phyloP scores from a whole-genome alignment of 1,140 invertebrate species.

The Heterodera schachtii region DNA sequence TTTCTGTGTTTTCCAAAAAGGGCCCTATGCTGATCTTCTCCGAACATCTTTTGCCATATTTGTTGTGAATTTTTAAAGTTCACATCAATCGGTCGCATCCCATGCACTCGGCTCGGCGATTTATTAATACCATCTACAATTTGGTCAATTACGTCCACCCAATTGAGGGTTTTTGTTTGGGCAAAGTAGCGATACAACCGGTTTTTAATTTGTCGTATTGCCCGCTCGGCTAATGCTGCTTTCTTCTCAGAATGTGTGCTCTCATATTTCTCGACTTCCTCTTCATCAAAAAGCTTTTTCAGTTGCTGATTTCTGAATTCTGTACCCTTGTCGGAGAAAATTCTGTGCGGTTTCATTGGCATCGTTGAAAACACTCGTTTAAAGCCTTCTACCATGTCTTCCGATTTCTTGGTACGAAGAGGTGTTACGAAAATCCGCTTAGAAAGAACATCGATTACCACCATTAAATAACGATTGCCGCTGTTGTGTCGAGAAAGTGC shows the following conservation, averaged over 20 bases:
- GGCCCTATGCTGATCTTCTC: neutral
- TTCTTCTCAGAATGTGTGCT: slow-evolving; percentile 1
- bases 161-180: slow-evolving; percentile 5
- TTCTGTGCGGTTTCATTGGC: slow-evolving; percentile 10
- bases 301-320: slow-evolving; percentile 16
- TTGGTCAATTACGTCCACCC: slow-evolving; percentile 20
- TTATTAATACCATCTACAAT: slow-evolving; percentile 15
- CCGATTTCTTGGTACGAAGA: neutral
- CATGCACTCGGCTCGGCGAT: slow-evolving; percentile 7
- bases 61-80: slow-evolving; percentile 9
- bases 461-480: slow-evolving; percentile 15
- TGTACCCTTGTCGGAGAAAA: slow-evolving; percentile 23
- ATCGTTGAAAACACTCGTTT: slow-evolving; percentile 1
- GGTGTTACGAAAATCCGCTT: slow-evolving; percentile 14
- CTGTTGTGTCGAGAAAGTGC: slow-evolving; percentile 3
- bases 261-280: slow-evolving; percentile 18
- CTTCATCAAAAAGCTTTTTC: slow-evolving; percentile 8
- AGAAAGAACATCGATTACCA: slow-evolving; percentile 21
- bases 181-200: slow-evolving; percentile 14
- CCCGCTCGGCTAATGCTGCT: slow-evolving; percentile 15
- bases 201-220: slow-evolving; percentile 14
- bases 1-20: neutral
- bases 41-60: slow-evolving; percentile 10
- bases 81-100: slow-evolving; percentile 20
- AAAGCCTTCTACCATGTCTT: slow-evolving; percentile 19